These are phyloP conservation scores for Peromyscus attwateri DNA, from an alignment of 2,797 vertebrate species.

Conservation along the genomic window DNA sequence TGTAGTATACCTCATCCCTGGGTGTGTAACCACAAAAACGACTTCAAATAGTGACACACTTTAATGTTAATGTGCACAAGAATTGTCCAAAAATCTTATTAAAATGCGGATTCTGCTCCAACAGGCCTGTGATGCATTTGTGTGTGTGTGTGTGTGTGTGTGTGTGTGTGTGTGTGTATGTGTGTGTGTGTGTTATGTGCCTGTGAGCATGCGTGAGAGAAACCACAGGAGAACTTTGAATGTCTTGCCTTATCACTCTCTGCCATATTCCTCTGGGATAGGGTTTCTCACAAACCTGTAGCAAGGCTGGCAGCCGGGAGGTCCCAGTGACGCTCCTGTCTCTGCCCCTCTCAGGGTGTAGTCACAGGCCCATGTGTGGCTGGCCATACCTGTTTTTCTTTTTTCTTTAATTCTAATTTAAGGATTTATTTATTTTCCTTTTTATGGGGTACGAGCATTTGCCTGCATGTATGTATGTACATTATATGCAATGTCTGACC, in stretches of 20 bases:
- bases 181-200: background rate
- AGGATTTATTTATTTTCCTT: background rate
- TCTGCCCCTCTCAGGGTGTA: background rate
- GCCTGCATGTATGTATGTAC: background rate
- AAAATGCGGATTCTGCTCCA: slow-evolving; percentile 33
- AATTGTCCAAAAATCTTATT: slow-evolving; percentile 23
- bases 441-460: background rate
- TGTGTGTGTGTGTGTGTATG: too few species aligned
- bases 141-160: background rate
- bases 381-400: background rate
- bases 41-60: background rate
- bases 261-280: too few species aligned
- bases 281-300: background rate
- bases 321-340: background rate
- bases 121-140: background rate
- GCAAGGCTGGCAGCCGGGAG: background rate
- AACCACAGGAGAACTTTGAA: background rate
- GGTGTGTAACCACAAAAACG: background rate
- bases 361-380: background rate
- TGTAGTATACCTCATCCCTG: background rate
- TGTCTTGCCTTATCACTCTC: background rate
- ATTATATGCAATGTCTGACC: background rate
- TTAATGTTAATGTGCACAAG: background rate
- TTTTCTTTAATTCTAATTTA: background rate
- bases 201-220: background rate